Conservation (phyloP, 2,113 vertebrate genomes). For the Fregetta grallaria region DNA sequence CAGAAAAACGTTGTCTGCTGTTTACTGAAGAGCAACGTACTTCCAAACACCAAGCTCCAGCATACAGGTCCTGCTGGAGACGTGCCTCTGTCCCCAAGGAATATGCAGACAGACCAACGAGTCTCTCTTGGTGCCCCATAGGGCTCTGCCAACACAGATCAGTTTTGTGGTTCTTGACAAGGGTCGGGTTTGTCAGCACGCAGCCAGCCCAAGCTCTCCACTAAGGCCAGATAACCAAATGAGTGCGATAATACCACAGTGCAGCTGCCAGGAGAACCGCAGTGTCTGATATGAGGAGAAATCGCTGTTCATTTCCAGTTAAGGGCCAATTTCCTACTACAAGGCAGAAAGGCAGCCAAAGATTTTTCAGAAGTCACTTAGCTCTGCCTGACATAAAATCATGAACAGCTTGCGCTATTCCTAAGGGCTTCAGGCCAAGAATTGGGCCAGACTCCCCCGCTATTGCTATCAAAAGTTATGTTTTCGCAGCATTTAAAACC, state of each 20-base stretch:
- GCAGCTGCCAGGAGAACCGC: background rate
- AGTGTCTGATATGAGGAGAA: background rate
- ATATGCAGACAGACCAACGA: rapidly evolving
- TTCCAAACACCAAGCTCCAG: background rate
- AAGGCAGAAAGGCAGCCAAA: constrained; percentile 36
- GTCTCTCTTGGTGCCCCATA: background rate
- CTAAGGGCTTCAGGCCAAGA: background rate
- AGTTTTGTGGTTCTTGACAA: background rate
- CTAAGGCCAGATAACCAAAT: background rate
- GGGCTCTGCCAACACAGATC: background rate
- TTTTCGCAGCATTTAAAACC: background rate
- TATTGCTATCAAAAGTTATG: rapidly evolving
- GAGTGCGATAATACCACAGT: background rate
- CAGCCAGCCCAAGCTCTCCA: background rate
- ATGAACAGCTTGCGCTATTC: rapidly evolving
- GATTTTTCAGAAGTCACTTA: constrained; percentile 3
- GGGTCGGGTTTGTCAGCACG: background rate
- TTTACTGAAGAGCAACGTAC: rapidly evolving
- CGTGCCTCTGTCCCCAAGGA: rapidly evolving
- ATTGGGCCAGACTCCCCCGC: background rate
- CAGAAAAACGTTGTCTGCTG: background rate
- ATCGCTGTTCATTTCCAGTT: constrained; percentile 14
- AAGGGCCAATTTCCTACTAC: constrained; percentile 1
- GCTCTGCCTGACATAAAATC: background rate
- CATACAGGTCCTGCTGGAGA: rapidly evolving